These are phyloP conservation scores for Aethina tumida DNA, from an alignment of 1,140 invertebrate genomes.

Conservation along the genomic window DNA sequence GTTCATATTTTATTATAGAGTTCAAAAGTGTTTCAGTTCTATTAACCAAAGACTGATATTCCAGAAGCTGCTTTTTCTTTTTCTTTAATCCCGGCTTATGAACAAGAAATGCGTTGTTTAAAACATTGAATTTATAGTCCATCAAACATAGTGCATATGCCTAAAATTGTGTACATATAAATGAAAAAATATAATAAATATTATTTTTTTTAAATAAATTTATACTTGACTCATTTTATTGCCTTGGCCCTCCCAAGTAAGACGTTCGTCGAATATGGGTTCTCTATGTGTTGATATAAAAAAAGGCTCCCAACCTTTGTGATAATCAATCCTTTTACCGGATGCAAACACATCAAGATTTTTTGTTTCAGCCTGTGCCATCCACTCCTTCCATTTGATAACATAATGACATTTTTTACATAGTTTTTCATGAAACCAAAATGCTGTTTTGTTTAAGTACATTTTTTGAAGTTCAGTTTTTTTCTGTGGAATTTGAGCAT, in stretches of 20 bases:
- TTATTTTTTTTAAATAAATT: too few relatives aligned
- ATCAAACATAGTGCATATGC: conserved; percentile 75
- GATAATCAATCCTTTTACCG: conserved; percentile 34
- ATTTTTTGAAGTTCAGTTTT: conserved; percentile 37
- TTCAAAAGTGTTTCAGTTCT: conserved; percentile 9
- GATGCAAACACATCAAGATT: conserved; percentile 26
- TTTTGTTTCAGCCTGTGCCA: conserved; percentile 17
- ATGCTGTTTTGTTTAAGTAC: conserved; percentile 35
- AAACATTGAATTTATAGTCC: conserved; percentile 79
- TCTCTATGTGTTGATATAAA: conserved; percentile 50
- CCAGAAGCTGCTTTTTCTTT: conserved; percentile 17
- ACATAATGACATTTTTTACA: conserved; percentile 47
- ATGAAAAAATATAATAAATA: too few relatives aligned
- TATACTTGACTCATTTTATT: conserved; percentile 56
- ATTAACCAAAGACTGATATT: conserved; percentile 8
- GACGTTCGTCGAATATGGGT: conserved; percentile 47
- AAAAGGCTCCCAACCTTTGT: conserved; percentile 48
- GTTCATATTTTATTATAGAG: conserved; percentile 8
- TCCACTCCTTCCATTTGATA: too few relatives aligned
- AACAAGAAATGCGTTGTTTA: conserved; percentile 80
- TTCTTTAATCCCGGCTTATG: conserved; percentile 75
- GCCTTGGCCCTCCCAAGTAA: conserved; percentile 49
- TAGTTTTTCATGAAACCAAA: conserved; percentile 44
- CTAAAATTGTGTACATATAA: too few relatives aligned
- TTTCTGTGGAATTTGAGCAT: conserved; percentile 26